phyloP scores from a whole-genome alignment of 2,113 vertebrate genomes.

The Crotalus horridus region DNA sequence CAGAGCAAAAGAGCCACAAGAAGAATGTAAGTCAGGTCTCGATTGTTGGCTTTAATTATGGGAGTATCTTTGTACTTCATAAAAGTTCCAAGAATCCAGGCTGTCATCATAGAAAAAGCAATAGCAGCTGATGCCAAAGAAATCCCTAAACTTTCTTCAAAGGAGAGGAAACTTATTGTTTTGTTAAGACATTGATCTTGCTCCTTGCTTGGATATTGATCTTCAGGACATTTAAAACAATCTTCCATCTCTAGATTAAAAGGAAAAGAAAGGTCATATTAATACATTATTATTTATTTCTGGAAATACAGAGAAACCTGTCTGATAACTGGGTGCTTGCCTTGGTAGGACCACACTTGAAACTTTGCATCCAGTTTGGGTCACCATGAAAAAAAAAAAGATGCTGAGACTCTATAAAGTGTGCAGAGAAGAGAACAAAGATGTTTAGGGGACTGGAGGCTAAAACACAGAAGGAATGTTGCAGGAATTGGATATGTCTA shows the following conservation, averaged over 20 bases:
- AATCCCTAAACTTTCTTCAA: neutral
- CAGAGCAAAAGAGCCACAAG: neutral
- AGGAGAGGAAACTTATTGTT: neutral
- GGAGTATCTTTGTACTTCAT: neutral
- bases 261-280: neutral
- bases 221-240: neutral
- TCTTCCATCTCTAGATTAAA: neutral
- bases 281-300: neutral
- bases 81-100: neutral
- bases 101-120: neutral
- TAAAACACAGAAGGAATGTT: too few species aligned
- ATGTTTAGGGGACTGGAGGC: neutral
- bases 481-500: too few species aligned
- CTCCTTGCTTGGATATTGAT: neutral
- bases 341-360: neutral
- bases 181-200: neutral
- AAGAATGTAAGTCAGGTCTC: neutral
- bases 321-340: neutral
- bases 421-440: neutral
- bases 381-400: neutral
- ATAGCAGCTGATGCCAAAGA: neutral
- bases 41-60: neutral
- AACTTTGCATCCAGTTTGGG: neutral
- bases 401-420: neutral
- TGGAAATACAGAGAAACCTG: neutral